Base-by-base conservation (phyloP, 2,797 vertebrate species). In the Cyclura pinguis region DNA sequence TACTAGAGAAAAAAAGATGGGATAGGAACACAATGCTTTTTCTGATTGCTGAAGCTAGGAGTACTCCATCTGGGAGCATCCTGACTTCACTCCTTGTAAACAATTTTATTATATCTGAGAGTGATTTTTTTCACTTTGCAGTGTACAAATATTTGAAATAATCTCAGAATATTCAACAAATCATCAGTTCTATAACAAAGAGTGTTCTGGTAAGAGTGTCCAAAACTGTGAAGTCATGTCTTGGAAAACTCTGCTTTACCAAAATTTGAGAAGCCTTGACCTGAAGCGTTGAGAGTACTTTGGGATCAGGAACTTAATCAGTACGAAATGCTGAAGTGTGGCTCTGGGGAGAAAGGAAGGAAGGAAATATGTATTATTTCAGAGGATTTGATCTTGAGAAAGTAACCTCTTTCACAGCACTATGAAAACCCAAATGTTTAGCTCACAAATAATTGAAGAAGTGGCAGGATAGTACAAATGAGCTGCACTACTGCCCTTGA, bases 381-480 rank as follows among this genome's bases (percentile, higher is more conserved):
- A 38, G 67, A 64, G 22, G 59, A 57, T 91, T 84, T 90, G 38
- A 88, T 86, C 35, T 88, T 91, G 84, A 91, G 50, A 35, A 95
- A 90, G 50, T 88, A 93, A 81, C 14, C 12, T 13, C 85, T 57
- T 47, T 89, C 67, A 81, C 22, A 1, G 0, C 55, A 57, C 84
- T 81, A n/a, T 92, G 91, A 88, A 94, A 90, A 93, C 1, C 42
- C 4, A 47, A 87, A 80, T 86, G 6, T 92, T 92, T 73, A 74
- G 62, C 82, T 90, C 76, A 74, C 32, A 85, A 89, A 52, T 89
- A 91, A 86, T 20, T 91, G 84, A 93, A 92, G 67, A 69, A 92
- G 87, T 62, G 67, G n/a, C 38, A 88, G 38, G 83, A 55, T 35
- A 86, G 89, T 64, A 82, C 22, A 74, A 42, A 85, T 88, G 27